Evolutionary conservation across 64 coral and sea anemone genomes (phyloP).

Genomic region (Astreopora myriophthalma): DNA sequence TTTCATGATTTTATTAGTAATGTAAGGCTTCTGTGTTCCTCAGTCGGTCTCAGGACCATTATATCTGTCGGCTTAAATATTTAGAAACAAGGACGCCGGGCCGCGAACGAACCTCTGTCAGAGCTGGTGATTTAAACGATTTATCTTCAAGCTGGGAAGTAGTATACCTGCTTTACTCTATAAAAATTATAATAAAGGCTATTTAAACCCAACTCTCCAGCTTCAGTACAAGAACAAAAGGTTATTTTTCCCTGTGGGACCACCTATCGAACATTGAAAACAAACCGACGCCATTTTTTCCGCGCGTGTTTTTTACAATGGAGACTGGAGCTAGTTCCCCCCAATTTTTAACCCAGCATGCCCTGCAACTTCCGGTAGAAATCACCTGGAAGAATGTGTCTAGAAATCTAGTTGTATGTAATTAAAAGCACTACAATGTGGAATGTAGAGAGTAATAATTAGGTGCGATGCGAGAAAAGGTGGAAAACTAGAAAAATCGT

Average conservation of each 20-base stretch:
- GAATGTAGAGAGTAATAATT: not conserved
- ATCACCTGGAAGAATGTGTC: not conserved
- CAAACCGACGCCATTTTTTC: conserved; percentile 21
- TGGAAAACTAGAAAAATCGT: not conserved
- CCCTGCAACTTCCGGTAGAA: not conserved
- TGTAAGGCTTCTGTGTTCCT: not conserved
- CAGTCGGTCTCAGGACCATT: not conserved
- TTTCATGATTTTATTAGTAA: conserved; percentile 20
- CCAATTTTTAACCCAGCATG: not conserved
- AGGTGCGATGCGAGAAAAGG: not conserved
- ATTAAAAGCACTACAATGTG: no score
- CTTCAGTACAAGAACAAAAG: not conserved
- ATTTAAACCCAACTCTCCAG: not conserved
- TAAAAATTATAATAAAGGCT: not conserved
- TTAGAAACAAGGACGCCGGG: not conserved
- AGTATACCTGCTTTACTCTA: not conserved
- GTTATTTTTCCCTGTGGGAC: not conserved
- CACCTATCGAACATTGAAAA: not conserved
- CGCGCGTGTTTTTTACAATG: not conserved
- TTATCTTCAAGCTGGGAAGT: conserved; percentile 4
- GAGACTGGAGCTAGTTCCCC: conserved; percentile 14
- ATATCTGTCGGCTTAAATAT: not conserved
- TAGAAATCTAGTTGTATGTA: no score
- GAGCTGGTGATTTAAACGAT: conserved; percentile 25
- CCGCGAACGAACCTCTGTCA: not conserved